Base-by-base conservation (phyloP, 2,888 invertebrate species). In the Acanthococcus lagerstroemiae region DNA sequence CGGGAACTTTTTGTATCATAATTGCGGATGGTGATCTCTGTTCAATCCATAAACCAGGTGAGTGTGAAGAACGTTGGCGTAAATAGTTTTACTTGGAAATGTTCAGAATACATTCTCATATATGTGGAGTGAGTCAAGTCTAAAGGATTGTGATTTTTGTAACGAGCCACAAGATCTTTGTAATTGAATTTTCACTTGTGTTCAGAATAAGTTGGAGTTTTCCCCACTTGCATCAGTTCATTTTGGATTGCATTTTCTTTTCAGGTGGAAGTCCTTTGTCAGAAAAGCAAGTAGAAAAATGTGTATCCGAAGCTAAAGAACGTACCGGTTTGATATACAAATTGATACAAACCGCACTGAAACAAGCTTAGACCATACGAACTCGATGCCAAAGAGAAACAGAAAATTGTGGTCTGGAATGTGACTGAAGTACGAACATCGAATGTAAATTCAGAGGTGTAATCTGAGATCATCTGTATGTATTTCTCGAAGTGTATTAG, bases 31-130 rank as follows among this genome's bases (percentile, higher is more conserved):
- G 79, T n/a, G 77, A 81, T 55, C 74, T 86, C 15, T 85, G 84
- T 76, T 83, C 82, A 61, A 78, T 85, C 25, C 82, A 87, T 72
- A 90, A 90, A 76, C 86, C 88, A 74, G 90, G 89, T 75, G 71
- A 50, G n/a, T 48, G n/a, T n/a, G n/a, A n/a, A n/a, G n/a, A n/a
- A n/a, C n/a, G n/a, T n/a, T n/a, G n/a, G n/a, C n/a, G n/a, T n/a
- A n/a, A n/a, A n/a, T n/a, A n/a, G n/a, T n/a, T n/a, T n/a, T n/a
- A n/a, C n/a, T n/a, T n/a, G n/a, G n/a, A n/a, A n/a, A n/a, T n/a
- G n/a, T n/a, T n/a, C n/a, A n/a, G n/a, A n/a, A n/a, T n/a, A n/a
- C n/a, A n/a, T n/a, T n/a, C n/a, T n/a, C n/a, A n/a, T n/a, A n/a
- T n/a, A n/a, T n/a, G n/a, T n/a, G n/a, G n/a, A n/a, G n/a, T n/a